Evolutionary conservation across 2,888 invertebrate species (phyloP), one percentile per base, ranked within the genome.

Genomic region (Parnassius glacialis): DNA sequence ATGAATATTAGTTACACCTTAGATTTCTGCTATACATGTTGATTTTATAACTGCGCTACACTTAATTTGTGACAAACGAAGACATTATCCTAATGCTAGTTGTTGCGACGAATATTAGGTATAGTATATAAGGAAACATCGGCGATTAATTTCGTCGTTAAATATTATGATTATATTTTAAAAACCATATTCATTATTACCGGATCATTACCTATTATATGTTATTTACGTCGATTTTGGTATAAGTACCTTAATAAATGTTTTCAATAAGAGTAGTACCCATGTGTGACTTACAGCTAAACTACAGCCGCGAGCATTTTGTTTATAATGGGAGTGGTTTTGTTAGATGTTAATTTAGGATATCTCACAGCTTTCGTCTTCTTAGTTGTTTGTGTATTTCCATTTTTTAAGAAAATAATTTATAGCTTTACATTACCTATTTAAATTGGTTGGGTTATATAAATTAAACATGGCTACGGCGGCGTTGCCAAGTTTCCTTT

Each of bases 51-150:
- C 84, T 85, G 82, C 87, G 85, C 80, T 83, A 77, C 77, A 79
- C 74, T 72, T 76, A 76, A 79, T 77, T 86, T 83, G 90, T 90
- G 90, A 85, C 77, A 79, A 70, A 79, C 80, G 88, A 86, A 85
- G 83, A 77, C 74, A 74, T 78, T 62, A 65, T 87, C 78, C 81
- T 78, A 87, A 91, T 91, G 91, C 78, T 87, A 78, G 82, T 86
- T 85, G 88, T 85, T 83, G 74, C 91, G 73, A 81, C 90, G 85
- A 84, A 80, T 80, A 81, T 89, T 91, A 91, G 90, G 91, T 91
- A 91, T 78, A 89, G 90, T 90, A 90, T 91, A 73, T 74, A 75
- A 69, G 80, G 76, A 75, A 80, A 76, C 74, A 70, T 76, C 64
- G 66, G 70, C 70, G 72, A 69, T 74, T 73, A 69, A 61, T 73